Base-by-base conservation (phyloP, 64 coral and sea anemone species). In the Acropora tenuis region DNA sequence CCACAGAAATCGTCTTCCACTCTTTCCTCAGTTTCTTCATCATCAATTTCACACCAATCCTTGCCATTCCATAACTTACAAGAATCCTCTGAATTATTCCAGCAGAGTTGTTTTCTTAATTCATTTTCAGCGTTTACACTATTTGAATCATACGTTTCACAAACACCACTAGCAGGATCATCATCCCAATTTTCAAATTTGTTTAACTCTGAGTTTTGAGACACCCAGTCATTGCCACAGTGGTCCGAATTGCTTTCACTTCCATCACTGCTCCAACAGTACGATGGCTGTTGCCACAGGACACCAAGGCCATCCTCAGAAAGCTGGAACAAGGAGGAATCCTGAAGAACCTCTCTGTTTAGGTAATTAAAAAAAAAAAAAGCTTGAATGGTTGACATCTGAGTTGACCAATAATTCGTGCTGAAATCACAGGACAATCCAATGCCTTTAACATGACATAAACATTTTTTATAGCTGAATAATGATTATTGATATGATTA, bases 291-390 rank as follows among this genome's bases (percentile, higher is more conserved):
- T 1, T 57, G 49, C 72, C 82, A 92, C 2, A 84, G 42, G 11
- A 92, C 79, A 47, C 73, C 80, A 48, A 19, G n/a, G 7, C 82
- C 90, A 78, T 92, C 80, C 13, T 92, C 81, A 75, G 90, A 86
- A 50, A 92, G 80, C 6, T 86, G 43, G 48, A 77, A 86, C 41
- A 18, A 30, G 41, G 90, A 68, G 46, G 90, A 85, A 85, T 45
- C 60, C 47, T 92, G 12, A 2, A 92, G 71, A 47, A 92, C 90
- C 77, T 15, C 40, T 19, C 90, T 90, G 47, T 18, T 73, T 76
- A 7, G 60, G 18, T 43, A 8, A 59, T 20, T 12, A 13, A 2
- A 15, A 86, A 19, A 15, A 18, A 10, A 49, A 49, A 3, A 30
- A 30, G 30, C 30, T 30, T 30, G 30, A 30, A 30, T 30, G 30